These are phyloP conservation scores for Gisinianus flammeolus DNA, from an alignment of 2,888 invertebrate species.

Conservation along the genomic window DNA sequence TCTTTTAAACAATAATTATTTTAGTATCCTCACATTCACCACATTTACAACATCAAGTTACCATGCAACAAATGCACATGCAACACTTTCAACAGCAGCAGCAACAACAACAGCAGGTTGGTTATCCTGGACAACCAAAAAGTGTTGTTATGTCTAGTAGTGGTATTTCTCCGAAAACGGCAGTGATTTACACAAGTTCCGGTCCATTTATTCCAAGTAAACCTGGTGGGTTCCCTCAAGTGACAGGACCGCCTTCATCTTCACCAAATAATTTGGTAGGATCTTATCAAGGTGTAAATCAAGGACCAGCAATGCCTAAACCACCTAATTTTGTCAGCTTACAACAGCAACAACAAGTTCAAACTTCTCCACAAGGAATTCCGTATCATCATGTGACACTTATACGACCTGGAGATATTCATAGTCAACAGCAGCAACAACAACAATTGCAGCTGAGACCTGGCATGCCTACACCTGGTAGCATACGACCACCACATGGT, in stretches of 20 bases:
- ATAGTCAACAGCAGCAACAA: slow-evolving; percentile 34
- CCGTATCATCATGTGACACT: slow-evolving; percentile 28
- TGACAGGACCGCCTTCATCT: not conserved
- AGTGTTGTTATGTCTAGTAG: slow-evolving; percentile 4
- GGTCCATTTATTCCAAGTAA: slow-evolving; percentile 35
- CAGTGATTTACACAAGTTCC: slow-evolving; percentile 37
- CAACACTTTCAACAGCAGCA: slow-evolving; percentile 12
- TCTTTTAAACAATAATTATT: too few species aligned
- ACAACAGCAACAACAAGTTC: slow-evolving; percentile 3
- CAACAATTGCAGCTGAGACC: slow-evolving; percentile 27
- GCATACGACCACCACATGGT: slow-evolving; percentile 62
- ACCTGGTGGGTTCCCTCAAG: not conserved
- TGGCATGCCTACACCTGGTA: slow-evolving; percentile 61
- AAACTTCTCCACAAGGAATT: slow-evolving; percentile 8
- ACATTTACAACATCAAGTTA: slow-evolving; percentile 39
- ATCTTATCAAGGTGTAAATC: not conserved
- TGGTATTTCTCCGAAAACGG: slow-evolving; percentile 33
- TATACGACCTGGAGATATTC: slow-evolving; percentile 46
- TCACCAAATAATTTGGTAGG: not conserved
- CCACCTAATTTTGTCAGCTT: not conserved
- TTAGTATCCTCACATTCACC: not conserved
- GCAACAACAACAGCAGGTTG: slow-evolving; percentile 22
- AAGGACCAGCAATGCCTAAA: not conserved
- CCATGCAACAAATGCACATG: slow-evolving; percentile 22
- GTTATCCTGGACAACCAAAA: slow-evolving; percentile 15